Conservation (phyloP, 2,888 invertebrate genomes). For the Drosophila leonis region DNA sequence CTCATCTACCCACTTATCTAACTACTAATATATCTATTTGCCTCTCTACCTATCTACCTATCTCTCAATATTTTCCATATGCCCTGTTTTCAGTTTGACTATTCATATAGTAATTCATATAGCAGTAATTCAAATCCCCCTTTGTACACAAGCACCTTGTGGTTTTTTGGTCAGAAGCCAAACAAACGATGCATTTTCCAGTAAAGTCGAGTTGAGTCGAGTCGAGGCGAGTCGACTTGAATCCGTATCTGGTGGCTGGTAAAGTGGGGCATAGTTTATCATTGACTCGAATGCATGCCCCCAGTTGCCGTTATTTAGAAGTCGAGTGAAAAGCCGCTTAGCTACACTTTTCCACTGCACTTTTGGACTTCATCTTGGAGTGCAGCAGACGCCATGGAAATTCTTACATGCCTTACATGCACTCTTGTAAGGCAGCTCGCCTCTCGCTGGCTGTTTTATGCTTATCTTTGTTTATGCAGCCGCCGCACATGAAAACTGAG, state of each 20-base stretch:
- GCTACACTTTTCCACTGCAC: conserved; percentile 52
- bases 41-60: neutral
- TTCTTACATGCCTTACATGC: conserved; percentile 17
- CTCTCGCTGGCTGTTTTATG: conserved; percentile 11
- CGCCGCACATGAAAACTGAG: conserved; percentile 40
- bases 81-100: conserved; percentile 10
- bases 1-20: neutral
- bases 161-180: conserved; percentile 81
- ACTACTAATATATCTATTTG: neutral
- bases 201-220: conserved; percentile 1
- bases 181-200: conserved; percentile 61
- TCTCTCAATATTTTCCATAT: neutral
- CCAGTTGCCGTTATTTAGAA: conserved; percentile 33
- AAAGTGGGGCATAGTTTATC: conserved; percentile 67
- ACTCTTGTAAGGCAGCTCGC: conserved; percentile 28
- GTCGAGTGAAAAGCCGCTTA: conserved; percentile 55
- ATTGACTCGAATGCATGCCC: conserved; percentile 15
- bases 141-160: conserved; percentile 52
- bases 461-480: conserved; percentile 71
- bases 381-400: conserved; percentile 5
- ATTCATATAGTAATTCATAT: conserved; percentile 48
- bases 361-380: conserved; percentile 56
- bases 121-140: conserved; percentile 76
- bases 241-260: conserved; percentile 43
- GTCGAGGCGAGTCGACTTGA: conserved; percentile 21